These are phyloP conservation scores for Hemibagrus guttatus DNA, from an alignment of 2,797 vertebrate genomes.

Conservation along the genomic window DNA sequence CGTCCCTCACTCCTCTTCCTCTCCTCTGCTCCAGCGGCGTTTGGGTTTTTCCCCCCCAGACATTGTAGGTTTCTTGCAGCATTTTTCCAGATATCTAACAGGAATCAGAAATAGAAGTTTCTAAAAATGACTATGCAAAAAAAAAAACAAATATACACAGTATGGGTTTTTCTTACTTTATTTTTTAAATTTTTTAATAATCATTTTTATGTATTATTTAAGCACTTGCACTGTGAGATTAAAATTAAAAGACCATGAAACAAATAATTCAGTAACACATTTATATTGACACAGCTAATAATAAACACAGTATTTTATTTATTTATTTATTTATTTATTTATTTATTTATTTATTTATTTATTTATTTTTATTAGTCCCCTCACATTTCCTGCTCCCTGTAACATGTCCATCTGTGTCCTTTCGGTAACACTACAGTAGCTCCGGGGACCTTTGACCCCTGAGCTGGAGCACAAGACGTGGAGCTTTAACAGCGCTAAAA, in stretches of 20 bases:
- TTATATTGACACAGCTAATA: background rate
- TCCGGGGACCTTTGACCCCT: slow-evolving; percentile 5
- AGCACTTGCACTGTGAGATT: too few relatives aligned
- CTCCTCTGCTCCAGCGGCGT: background rate
- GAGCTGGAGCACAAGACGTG: background rate
- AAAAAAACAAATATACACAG: too few relatives aligned
- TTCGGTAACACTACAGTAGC: too few relatives aligned
- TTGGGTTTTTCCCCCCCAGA: background rate
- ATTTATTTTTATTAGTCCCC: too few relatives aligned
- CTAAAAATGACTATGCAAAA: background rate
- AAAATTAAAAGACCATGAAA: too few relatives aligned
- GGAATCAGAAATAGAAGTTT: background rate
- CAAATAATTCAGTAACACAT: background rate
- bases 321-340: too few relatives aligned
- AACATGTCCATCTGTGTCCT: background rate
- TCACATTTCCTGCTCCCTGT: too few relatives aligned
- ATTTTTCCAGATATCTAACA: background rate
- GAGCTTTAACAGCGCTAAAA: background rate
- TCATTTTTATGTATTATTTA: too few relatives aligned
- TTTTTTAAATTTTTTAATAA: too few relatives aligned
- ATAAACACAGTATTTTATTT: background rate
- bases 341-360: too few relatives aligned
- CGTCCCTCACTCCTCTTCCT: background rate
- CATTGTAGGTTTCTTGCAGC: background rate
- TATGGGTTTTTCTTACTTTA: too few relatives aligned